Percentiles rank a stretch among this genome's conserved stretches.
Conservation (phyloP, 2,113 vertebrate genomes). For the Scophthalmus maximus region DNA sequence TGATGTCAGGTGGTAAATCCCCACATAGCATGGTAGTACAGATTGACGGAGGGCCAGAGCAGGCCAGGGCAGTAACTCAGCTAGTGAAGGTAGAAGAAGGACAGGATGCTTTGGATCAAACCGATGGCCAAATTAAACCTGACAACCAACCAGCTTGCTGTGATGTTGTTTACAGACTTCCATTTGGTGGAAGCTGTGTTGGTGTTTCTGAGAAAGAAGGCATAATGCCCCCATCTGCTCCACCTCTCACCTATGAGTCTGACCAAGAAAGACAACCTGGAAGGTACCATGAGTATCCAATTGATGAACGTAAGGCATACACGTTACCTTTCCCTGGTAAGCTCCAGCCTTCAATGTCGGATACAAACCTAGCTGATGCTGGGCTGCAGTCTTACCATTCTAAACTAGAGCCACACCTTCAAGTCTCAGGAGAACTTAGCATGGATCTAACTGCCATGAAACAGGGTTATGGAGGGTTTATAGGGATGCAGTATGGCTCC, state of each 20-base stretch:
- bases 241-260: conserved; percentile 79
- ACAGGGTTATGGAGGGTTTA: conserved; percentile 89
- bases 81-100: conserved; percentile 88
- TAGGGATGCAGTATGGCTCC: conserved; percentile 94
- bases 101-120: conserved; percentile 88
- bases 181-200: conserved; percentile 92
- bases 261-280: conserved; percentile 79
- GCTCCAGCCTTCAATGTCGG: conserved; percentile 96
- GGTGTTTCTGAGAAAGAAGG: conserved; percentile 87
- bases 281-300: conserved; percentile 83
- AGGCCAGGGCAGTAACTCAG: conserved; percentile 86
- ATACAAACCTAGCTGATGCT: conserved; percentile 92
- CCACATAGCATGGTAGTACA: conserved; percentile 93
- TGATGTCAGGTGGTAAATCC: conserved; percentile 82
- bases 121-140: conserved; percentile 85
- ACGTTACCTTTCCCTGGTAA: conserved; percentile 86
- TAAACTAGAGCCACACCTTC: conserved; percentile 87
- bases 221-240: conserved; percentile 76
- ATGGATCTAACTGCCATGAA: conserved; percentile 91
- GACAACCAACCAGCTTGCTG: conserved; percentile 94
- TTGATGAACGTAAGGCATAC: conserved; percentile 87
- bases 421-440: conserved; percentile 82
- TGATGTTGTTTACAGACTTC: conserved; percentile 95
- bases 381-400: conserved; percentile 87
- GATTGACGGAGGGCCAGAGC: conserved; percentile 84